These are phyloP conservation scores for Hippocampus guttulatus DNA, from an alignment of 2,113 vertebrate species.

Conservation along the genomic window DNA sequence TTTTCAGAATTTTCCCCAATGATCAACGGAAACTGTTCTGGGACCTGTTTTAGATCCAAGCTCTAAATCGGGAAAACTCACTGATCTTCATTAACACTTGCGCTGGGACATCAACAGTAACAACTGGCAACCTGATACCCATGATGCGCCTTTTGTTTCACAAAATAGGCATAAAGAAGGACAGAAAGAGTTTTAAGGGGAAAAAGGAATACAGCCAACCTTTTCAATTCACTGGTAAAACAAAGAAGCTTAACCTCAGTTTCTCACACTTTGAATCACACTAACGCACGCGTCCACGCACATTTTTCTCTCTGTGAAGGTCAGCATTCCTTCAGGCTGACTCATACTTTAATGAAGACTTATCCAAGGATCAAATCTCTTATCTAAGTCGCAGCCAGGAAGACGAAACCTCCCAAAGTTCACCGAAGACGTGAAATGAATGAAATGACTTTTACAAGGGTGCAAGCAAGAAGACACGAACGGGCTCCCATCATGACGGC, in stretches of 20 bases:
- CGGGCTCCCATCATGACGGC: slow-evolving; percentile 10
- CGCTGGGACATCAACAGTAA: too few species aligned
- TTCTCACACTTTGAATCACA: slow-evolving; percentile 13
- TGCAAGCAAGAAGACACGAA: neutral
- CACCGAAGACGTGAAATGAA: slow-evolving; percentile 10
- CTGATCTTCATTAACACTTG: neutral
- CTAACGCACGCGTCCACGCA: slow-evolving; percentile 4
- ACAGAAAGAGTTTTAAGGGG: neutral
- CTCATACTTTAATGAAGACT: slow-evolving; percentile 46
- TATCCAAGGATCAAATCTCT: slow-evolving; percentile 41
- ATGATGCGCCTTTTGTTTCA: neutral
- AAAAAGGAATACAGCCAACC: neutral
- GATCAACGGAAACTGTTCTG: neutral
- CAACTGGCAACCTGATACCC: neutral
- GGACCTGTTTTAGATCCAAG: neutral
- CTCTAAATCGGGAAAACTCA: neutral
- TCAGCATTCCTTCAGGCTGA: slow-evolving; percentile 54
- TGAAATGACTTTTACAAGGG: neutral
- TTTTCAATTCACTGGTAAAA: neutral
- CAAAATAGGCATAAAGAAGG: neutral
- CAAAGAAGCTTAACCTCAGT: neutral
- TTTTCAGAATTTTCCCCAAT: neutral
- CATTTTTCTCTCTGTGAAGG: slow-evolving; percentile 26
- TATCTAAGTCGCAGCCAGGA: slow-evolving; percentile 21
- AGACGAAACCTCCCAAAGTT: neutral